Evolutionary conservation across 1,140 invertebrate species (phyloP).

Genomic region (Brachystomella parvula): DNA sequence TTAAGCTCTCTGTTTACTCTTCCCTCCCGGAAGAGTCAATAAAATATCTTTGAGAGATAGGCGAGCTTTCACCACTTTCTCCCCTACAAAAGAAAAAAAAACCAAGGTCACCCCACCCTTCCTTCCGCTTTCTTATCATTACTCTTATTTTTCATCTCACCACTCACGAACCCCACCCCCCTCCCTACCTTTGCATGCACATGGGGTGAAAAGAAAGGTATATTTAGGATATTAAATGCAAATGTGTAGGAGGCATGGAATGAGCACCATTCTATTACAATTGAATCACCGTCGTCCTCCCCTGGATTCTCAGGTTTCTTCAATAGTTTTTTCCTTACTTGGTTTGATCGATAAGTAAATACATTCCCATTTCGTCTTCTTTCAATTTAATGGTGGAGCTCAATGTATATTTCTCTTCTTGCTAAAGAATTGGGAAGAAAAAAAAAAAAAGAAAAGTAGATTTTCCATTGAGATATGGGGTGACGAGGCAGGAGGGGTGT

Average conservation of each 20-base stretch:
- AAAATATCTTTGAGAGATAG: neutral
- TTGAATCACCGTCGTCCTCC: neutral
- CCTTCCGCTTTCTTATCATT: neutral
- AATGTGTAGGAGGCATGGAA: neutral
- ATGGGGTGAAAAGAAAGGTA: neutral
- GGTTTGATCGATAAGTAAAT: conserved; percentile 10
- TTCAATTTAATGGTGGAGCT: neutral
- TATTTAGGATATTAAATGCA: conserved; percentile 13
- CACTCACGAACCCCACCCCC: too few species aligned
- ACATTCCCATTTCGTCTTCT: too few species aligned
- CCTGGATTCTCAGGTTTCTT: neutral
- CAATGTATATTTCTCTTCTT: neutral
- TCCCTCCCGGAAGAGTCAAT: conserved; percentile 10
- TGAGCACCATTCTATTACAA: neutral
- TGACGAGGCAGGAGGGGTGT: neutral
- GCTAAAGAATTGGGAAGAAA: too few species aligned
- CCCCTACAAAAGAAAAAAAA: neutral
- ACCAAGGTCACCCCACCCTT: neutral
- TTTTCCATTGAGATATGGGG: neutral
- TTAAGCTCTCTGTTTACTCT: conserved; percentile 7
- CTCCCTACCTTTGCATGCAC: too few species aligned
- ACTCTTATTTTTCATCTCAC: too few species aligned
- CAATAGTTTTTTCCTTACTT: neutral
- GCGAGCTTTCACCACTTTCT: conserved; percentile 1
- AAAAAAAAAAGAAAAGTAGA: neutral